Percentiles rank a stretch among this genome's conserved stretches.
phyloP scores from a whole-genome alignment of 2,113 vertebrate genomes.

The Monopterus albus region DNA sequence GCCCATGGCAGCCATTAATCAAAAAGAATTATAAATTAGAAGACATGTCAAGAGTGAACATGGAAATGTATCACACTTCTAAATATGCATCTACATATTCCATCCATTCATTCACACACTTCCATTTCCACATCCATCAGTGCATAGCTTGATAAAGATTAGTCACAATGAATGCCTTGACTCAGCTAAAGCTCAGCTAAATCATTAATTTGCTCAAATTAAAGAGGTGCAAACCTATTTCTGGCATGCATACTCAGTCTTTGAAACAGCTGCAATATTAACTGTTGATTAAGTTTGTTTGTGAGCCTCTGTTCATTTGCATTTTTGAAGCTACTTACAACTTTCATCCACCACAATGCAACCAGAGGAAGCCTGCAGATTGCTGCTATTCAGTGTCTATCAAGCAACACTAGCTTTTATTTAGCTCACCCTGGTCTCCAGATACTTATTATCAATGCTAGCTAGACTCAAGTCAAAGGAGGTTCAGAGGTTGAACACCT shows the following conservation, averaged over 20 bases:
- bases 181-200: constrained; percentile 75
- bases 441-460: constrained; percentile 63
- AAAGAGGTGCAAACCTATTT: constrained; percentile 72
- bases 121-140: constrained; percentile 68
- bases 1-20: constrained; percentile 58
- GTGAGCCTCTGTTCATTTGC: constrained; percentile 71
- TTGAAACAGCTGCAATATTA: constrained; percentile 77
- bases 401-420: constrained; percentile 75
- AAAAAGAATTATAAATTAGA: constrained; percentile 55
- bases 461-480: constrained; percentile 42
- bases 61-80: constrained; percentile 43
- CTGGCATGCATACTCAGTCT: constrained; percentile 49
- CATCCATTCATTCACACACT: constrained; percentile 52
- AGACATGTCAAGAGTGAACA: constrained; percentile 46
- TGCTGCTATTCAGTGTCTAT: constrained; percentile 75
- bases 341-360: constrained; percentile 50
- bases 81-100: constrained; percentile 62
- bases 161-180: constrained; percentile 76
- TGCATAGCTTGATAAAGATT: constrained; percentile 72
- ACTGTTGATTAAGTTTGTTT: constrained; percentile 79
- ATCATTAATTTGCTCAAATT: constrained; percentile 80
- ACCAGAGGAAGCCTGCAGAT: constrained; percentile 63
- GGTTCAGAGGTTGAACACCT: constrained; percentile 62
- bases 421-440: constrained; percentile 52
- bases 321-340: constrained; percentile 67